Evolutionary conservation across 1,140 invertebrate genomes (phyloP), one percentile per base, ranked within the genome.

Genomic region (Cydia amplana): DNA sequence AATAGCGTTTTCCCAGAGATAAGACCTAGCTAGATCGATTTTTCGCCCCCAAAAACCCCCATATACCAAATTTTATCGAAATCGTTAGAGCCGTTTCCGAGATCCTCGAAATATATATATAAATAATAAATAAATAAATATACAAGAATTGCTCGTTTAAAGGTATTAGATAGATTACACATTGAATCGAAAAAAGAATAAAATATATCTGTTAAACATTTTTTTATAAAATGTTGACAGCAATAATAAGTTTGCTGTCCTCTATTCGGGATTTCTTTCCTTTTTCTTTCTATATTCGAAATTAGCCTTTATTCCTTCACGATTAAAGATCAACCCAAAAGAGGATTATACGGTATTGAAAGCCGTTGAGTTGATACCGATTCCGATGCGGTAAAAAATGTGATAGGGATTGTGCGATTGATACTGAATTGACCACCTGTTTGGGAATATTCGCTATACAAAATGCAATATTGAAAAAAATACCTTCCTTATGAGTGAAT

Each of bases 331-430:
- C 20, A 4, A 46, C 14, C 9, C 1, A 46, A 16, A 64, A 36
- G 65, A 70, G 65, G 65, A 70, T 70, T 70, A 70, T 36, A 70
- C 16, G n/a, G 36, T 2, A 70, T 70, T 70, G 65, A 36, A 70
- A 43, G 65, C 32, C 25, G 25, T 67, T 70, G 65, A 43, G n/a
- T 67, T 32, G 64, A 67, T 67, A 67, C 28, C 0, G n/a, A 18
- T 20, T 43, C 43, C 4, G 12, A 67, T 18, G 28, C 4, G 16
- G 23, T 36, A 40, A 40, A 67, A 67, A 40, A 40, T 36, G 5
- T 36, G 12, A 36, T 36, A 20, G 28, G 28, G 14, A 36, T 36
- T 32, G 16, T 70, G 32, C 20, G 32, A 40, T 40, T 36, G 28
- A 70, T 70, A 43, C n/a, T 18, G n/a, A 32, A 36, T 40, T 70